phyloP scores from a whole-genome alignment of 2,113 vertebrate genomes.

The Trochalopteron elliotii region DNA sequence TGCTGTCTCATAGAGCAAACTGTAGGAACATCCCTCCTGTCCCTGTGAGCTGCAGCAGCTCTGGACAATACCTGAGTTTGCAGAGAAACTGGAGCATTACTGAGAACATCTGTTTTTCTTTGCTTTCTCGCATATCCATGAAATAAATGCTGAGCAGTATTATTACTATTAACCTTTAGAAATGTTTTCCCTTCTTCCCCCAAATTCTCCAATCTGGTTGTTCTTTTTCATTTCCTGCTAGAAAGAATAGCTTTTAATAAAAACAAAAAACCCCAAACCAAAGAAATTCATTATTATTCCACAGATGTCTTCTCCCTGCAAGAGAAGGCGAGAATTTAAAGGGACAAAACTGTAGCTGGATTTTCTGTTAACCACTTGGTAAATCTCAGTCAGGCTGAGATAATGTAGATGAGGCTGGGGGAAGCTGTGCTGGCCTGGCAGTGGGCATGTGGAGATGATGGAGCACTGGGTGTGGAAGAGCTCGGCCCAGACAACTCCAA shows the following conservation, averaged over 20 bases:
- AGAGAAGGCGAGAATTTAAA: conserved; percentile 47
- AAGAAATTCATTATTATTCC: conserved; percentile 63
- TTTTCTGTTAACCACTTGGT: background rate
- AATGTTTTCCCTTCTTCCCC: conserved; percentile 46
- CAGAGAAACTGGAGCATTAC: background rate
- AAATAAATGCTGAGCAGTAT: conserved; percentile 46
- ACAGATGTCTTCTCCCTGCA: conserved; percentile 45
- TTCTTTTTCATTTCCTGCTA: conserved; percentile 68
- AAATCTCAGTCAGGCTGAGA: background rate
- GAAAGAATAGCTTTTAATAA: conserved; percentile 65
- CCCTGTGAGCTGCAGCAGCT: background rate
- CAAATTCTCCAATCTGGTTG: conserved; percentile 46
- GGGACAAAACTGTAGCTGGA: conserved; percentile 21
- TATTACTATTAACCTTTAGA: conserved; percentile 51
- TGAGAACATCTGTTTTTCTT: conserved; percentile 23
- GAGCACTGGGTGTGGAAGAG: background rate
- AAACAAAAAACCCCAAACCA: conserved; percentile 57
- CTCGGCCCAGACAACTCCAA: background rate
- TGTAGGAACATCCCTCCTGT: background rate
- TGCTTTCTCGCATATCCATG: conserved; percentile 23
- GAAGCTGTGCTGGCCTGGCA: background rate
- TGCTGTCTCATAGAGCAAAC: background rate
- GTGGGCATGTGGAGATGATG: background rate
- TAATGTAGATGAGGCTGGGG: background rate
- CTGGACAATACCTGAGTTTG: conserved; percentile 12